Evolutionary conservation across 2,888 invertebrate species (phyloP), one percentile per base, ranked within the genome.

Genomic region (Spicauda simplicius): DNA sequence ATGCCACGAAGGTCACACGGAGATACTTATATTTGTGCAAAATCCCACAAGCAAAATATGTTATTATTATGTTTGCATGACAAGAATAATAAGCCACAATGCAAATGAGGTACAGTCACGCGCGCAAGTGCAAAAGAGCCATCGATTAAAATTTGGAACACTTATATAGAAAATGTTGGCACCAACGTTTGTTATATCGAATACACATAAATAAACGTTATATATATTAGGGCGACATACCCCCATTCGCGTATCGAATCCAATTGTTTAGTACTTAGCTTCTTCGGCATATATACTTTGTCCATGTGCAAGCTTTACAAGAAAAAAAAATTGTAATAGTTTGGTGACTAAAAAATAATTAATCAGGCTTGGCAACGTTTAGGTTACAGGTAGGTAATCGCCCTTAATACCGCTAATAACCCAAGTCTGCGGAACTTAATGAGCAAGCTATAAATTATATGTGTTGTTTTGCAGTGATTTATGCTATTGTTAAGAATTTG

Each of bases 161-260:
- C 0, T 19, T 20, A 5, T 25, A 6, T 0, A 5, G 8, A 10
- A 68, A 71, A 76, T 75, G 80, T 78, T 81, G 79, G 81, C 76
- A 77, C 80, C 80, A 85, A 83, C 68, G 61, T 57, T 55, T 20
- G 16, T n/a, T 60, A 60, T 69, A 71, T 72, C 73, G 72, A 69
- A 73, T 72, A 78, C 77, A 81, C 74, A 80, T 77, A 78, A 76
- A 77, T 74, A 79, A 73, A 79, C 70, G 73, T 72, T 77, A 79
- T 76, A 81, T 78, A 84, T 70, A 83, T 69, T 75, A 79, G 80
- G 79, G 78, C 70, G 72, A 90, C 90, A 85, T 94, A 98, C 98
- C 98, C 98, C 90, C 96, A 94, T 88, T 97, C 97, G 83, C 97
- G 95, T 76, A 98, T 96, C 77, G 96, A 96, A 86, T 97, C 96